phyloP scores from a whole-genome alignment of 2,113 vertebrate species.

The Dasyprocta punctata region DNA sequence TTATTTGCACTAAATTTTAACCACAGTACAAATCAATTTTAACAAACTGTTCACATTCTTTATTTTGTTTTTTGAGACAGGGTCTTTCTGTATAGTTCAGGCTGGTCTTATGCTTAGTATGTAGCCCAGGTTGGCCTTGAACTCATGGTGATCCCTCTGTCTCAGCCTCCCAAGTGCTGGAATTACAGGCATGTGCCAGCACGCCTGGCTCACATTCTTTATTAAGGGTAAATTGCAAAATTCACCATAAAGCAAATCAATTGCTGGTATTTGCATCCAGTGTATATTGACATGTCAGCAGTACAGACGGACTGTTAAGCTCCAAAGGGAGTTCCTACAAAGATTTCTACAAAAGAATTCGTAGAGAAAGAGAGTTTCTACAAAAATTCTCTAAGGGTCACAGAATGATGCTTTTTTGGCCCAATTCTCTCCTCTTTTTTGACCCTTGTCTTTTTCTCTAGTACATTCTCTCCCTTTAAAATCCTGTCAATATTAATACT shows the following conservation, averaged over 20 bases:
- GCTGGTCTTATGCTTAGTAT: background rate
- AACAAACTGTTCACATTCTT: conserved; percentile 76
- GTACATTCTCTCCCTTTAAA: conserved; percentile 32
- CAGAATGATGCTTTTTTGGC: background rate
- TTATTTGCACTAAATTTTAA: conserved; percentile 80
- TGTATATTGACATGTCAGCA: background rate
- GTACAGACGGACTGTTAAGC: background rate
- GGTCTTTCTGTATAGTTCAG: background rate
- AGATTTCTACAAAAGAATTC: no score
- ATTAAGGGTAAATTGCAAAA: conserved; percentile 78
- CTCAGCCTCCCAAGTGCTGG: background rate
- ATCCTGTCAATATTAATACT: conserved; percentile 19
- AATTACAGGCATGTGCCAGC: background rate
- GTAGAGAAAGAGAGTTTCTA: no score
- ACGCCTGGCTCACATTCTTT: conserved; percentile 69
- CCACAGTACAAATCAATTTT: conserved; percentile 77
- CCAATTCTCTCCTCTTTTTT: background rate
- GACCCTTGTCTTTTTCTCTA: background rate
- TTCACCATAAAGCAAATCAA: conserved; percentile 58
- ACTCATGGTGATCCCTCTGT: background rate
- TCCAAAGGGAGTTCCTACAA: background rate
- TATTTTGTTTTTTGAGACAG: conserved; percentile 44
- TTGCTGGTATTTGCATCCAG: conserved; percentile 23
- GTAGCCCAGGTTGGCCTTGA: background rate
- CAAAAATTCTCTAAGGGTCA: background rate